Evolutionary conservation across 2,888 invertebrate species (phyloP), one percentile per base, ranked within the genome.

Genomic region (Psococerastis gibbosa): DNA sequence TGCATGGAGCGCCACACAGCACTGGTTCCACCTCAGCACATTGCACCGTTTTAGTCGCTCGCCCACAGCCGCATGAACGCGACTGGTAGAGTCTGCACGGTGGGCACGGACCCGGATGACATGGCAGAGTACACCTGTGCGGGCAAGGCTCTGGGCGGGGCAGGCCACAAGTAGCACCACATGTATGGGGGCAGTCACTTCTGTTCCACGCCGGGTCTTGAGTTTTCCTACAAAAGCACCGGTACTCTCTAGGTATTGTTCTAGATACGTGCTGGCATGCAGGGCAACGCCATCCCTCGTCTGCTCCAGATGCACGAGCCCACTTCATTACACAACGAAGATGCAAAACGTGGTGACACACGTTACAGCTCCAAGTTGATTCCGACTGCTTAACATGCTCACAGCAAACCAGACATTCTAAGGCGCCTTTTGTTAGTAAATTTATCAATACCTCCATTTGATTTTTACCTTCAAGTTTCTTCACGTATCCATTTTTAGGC

Each of bases 381-480:
- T 89, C 81, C 22, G 69, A 71, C 49, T 80, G 77, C 49, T 78
- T 75, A 31, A 97, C 78, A 42, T 72, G 68, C 52, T 91, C 92
- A 56, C 87, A 94, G 59, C 97, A 97, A 13, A 97, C 89, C 53
- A 94, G 71, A 59, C 97, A 97, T 60, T 97, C 97, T 46, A 92
- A 68, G 0, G 73, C 72, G 1, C 84, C 81, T 47, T 73, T 74
- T 49, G 78, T 76, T 42, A 97, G 66, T 60, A 89, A 85, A 38
- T 88, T 80, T 11, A 76, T 79, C 16, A 95, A 67, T 43, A 82
- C 72, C 56, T 88, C 88, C 41, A 83, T 68, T 60, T 87, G 85
- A 20, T 17, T 38, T 11, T 17, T 38, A n/a, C 22, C 22, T 5
- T 3, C 17, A 5, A 33, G 17, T 33, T 33, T n/a, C n/a, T n/a